A percentile compares a stretch with the other conserved stretches of the same genome.
phyloP scores from a whole-genome alignment of 2,113 vertebrate species.

The Labrus mixtus region DNA sequence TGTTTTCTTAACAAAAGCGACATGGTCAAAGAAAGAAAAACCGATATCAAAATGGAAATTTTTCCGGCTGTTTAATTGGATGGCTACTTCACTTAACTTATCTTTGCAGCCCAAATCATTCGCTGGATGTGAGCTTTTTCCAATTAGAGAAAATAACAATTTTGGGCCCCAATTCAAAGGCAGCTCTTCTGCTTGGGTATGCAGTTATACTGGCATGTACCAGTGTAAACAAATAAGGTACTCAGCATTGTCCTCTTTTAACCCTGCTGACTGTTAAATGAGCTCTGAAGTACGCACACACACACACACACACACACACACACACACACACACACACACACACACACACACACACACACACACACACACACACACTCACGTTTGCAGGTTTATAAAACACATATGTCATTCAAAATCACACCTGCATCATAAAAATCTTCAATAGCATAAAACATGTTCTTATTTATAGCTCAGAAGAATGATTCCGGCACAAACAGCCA shows the following conservation, averaged over 20 bases:
- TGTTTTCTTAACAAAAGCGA: constrained; percentile 82
- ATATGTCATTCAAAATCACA: constrained; percentile 45
- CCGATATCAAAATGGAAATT: constrained; percentile 78
- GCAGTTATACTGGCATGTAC: constrained; percentile 56
- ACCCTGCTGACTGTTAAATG: constrained; percentile 46
- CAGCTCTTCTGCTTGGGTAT: constrained; percentile 58
- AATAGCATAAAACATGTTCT: constrained; percentile 49
- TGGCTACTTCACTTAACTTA: constrained; percentile 83
- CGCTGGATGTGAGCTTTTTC: constrained; percentile 79
- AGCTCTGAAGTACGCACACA: constrained; percentile 11
- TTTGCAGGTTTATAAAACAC: constrained; percentile 43
- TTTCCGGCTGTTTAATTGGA: constrained; percentile 84
- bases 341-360: too few species aligned
- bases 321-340: too few species aligned
- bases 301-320: too few species aligned
- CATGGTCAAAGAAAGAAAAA: constrained; percentile 72
- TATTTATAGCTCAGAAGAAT: constrained; percentile 68
- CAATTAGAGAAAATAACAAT: constrained; percentile 75
- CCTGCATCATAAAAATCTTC: constrained; percentile 26
- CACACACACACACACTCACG: constrained; percentile 21
- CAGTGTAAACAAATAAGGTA: constrained; percentile 69
- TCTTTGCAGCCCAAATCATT: constrained; percentile 69
- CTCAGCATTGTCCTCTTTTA: constrained; percentile 20
- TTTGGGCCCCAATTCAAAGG: constrained; percentile 70
- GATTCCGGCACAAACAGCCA: constrained; percentile 53